Evolutionary conservation across 2,888 invertebrate genomes (phyloP).

Genomic region (Parnassius smintheus): DNA sequence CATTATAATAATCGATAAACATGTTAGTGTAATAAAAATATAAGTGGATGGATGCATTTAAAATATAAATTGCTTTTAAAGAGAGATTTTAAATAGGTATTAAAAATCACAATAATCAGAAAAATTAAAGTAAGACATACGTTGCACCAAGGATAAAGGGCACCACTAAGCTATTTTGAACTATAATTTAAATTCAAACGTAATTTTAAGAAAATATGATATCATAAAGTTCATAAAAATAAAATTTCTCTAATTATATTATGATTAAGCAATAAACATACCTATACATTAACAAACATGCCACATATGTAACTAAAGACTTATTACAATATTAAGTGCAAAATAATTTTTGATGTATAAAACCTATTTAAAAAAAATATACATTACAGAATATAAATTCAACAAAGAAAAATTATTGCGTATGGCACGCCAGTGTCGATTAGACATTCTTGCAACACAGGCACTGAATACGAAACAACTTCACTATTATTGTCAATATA

Average conservation of each 20-base stretch:
- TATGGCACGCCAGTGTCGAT: constrained; percentile 9
- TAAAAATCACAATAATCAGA: neutral
- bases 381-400: constrained; percentile 14
- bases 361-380: constrained; percentile 23
- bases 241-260: constrained; percentile 22
- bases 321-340: constrained; percentile 20
- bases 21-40: neutral
- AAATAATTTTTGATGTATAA: constrained; percentile 24
- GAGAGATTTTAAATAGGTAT: neutral
- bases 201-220: constrained; percentile 4
- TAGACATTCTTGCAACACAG: constrained; percentile 10
- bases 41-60: constrained; percentile 2
- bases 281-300: constrained; percentile 20
- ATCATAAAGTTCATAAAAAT: constrained; percentile 22
- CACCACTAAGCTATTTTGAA: constrained; percentile 21
- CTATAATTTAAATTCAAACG: constrained; percentile 8
- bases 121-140: constrained; percentile 2
- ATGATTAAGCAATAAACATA: constrained; percentile 18
- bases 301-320: constrained; percentile 13
- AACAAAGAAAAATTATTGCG: constrained; percentile 1
- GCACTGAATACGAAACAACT: constrained; percentile 11
- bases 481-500: constrained; percentile 26
- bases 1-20: neutral
- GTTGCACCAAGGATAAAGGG: constrained; percentile 19
- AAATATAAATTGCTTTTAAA: neutral